Conservation (phyloP, 1,140 invertebrate species). For the Gryon sp. region DNA sequence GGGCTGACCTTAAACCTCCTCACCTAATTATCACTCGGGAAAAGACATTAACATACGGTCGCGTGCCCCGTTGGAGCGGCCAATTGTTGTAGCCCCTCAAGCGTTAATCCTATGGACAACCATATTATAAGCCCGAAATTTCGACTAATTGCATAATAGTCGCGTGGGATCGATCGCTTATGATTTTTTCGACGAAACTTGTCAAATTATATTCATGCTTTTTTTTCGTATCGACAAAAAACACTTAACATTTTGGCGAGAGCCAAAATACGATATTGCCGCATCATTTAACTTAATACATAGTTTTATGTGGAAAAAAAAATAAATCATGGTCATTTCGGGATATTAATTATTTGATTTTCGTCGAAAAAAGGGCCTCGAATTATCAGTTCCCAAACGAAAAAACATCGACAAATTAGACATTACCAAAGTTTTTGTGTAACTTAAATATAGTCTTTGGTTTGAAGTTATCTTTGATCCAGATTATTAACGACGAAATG, state of each 20-base stretch:
- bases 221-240: conserved; percentile 13
- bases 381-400: neutral
- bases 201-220: conserved; percentile 24
- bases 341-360: conserved; percentile 30
- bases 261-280: neutral
- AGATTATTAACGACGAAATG: neutral
- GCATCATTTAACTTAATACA: conserved; percentile 3
- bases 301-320: neutral
- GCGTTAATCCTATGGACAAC: neutral
- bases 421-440: conserved; percentile 16
- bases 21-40: conserved; percentile 70
- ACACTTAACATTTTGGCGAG: conserved; percentile 19
- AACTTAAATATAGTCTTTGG: too few relatives aligned
- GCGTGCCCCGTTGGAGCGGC: conserved; percentile 60
- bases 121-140: conserved; percentile 2
- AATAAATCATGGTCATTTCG: conserved; percentile 27
- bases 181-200: conserved; percentile 8
- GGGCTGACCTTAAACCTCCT: conserved; percentile 66
- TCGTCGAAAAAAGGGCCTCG: neutral
- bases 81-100: conserved; percentile 24
- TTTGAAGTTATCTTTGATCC: too few relatives aligned
- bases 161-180: neutral
- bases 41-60: conserved; percentile 66
- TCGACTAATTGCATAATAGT: conserved; percentile 11
- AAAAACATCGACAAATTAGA: conserved; percentile 18